Conservation (phyloP, 2,113 vertebrate species). For the Conger conger region DNA sequence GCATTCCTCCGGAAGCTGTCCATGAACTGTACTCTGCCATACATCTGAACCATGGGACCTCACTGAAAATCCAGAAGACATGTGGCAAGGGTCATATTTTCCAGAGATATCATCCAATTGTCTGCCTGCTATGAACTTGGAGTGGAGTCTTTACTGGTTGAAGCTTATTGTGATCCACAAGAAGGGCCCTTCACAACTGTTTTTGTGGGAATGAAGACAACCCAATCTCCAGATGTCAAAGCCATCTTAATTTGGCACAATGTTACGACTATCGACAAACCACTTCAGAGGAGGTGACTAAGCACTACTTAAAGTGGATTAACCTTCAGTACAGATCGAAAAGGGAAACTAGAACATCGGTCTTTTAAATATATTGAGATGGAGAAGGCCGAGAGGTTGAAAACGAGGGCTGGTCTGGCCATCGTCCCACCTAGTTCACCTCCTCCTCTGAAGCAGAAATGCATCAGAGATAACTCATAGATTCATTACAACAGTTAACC, state of each 20-base stretch:
- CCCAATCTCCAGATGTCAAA: constrained; percentile 4
- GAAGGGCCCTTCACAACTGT: not conserved
- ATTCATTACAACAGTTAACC: not conserved
- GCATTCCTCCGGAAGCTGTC: too few relatives aligned
- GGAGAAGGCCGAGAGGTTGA: constrained; percentile 10
- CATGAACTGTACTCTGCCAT: too few relatives aligned
- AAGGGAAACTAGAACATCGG: constrained; percentile 3
- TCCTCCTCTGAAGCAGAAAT: not conserved
- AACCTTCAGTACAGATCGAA: constrained; percentile 25
- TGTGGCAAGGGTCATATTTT: too few relatives aligned
- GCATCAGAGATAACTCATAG: not conserved
- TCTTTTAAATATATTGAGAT: constrained; percentile 30
- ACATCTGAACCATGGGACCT: too few relatives aligned
- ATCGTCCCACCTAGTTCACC: not conserved
- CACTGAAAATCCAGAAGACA: too few relatives aligned
- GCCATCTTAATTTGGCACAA: constrained; percentile 5
- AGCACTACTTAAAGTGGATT: constrained; percentile 34
- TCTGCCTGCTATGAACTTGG: not conserved
- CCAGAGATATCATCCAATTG: not conserved
- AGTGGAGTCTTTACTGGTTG: not conserved
- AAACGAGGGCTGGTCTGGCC: not conserved
- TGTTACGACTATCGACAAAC: constrained; percentile 20
- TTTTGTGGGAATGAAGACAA: not conserved
- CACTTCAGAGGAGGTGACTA: constrained; percentile 27
- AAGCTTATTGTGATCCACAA: not conserved